phyloP scores from a whole-genome alignment of 2,113 vertebrate genomes.

The Microcebus murinus region DNA sequence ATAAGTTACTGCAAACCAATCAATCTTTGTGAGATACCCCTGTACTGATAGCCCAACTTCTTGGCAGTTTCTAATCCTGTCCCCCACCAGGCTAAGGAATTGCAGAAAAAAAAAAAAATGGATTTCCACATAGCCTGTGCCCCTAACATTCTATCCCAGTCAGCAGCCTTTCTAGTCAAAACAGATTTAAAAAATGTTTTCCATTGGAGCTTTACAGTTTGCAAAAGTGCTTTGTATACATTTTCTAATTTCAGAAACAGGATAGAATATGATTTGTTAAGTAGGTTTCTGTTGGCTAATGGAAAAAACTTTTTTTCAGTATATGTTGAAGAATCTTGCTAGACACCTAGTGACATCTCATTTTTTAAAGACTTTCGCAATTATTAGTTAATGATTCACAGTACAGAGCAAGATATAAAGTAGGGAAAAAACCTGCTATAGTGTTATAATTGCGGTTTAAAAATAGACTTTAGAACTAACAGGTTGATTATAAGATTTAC shows the following conservation, averaged over 20 bases:
- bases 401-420: slow-evolving; percentile 44
- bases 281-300: slow-evolving; percentile 43
- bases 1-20: neutral
- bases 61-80: neutral
- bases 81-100: neutral
- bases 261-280: slow-evolving; percentile 25
- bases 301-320: neutral
- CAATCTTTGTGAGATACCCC: neutral
- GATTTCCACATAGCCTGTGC: neutral
- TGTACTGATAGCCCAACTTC: neutral
- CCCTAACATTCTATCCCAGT: neutral
- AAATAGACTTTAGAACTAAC: slow-evolving; percentile 66
- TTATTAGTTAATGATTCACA: slow-evolving; percentile 42
- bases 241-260: slow-evolving; percentile 55
- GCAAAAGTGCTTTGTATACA: slow-evolving; percentile 55
- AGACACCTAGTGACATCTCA: neutral
- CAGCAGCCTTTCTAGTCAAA: slow-evolving; percentile 55
- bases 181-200: neutral
- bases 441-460: slow-evolving; percentile 52
- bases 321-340: slow-evolving; percentile 42
- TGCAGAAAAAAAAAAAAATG: neutral
- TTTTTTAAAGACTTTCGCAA: neutral
- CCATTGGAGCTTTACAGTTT: slow-evolving; percentile 56
- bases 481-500: slow-evolving; percentile 67
- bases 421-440: neutral